Evolutionary conservation across 2,888 invertebrate species (phyloP).

Genomic region (Lissonota sp.): DNA sequence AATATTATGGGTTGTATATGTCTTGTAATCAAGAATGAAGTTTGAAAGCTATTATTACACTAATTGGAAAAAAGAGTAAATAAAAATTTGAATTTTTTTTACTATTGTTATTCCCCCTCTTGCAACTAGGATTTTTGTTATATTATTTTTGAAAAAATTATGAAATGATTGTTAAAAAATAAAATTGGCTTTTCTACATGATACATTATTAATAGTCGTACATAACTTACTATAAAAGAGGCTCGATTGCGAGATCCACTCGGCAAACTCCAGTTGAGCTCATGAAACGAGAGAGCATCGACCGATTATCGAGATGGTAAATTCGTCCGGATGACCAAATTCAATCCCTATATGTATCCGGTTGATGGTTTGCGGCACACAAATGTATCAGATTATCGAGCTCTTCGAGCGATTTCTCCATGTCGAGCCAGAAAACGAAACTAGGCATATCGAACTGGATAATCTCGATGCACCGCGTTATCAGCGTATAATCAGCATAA

Average conservation of each 20-base stretch:
- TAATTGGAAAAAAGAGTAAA: neutral
- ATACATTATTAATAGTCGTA: no score
- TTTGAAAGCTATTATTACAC: constrained; percentile 23
- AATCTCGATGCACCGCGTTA: constrained; percentile 21
- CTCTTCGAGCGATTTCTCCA: constrained; percentile 29
- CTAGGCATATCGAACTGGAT: constrained; percentile 19
- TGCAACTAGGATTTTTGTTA: no score
- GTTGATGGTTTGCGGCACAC: constrained; percentile 31
- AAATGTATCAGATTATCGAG: constrained; percentile 49
- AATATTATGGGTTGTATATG: constrained; percentile 18
- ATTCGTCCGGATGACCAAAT: constrained; percentile 52
- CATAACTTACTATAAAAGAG: no score
- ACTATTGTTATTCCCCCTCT: neutral
- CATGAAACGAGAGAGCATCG: constrained; percentile 36
- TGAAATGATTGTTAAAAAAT: no score
- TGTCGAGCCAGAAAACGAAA: constrained; percentile 24
- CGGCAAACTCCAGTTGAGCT: no score
- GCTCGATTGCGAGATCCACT: constrained; percentile 24
- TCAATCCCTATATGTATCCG: constrained; percentile 53
- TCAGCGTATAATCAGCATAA: constrained; percentile 2
- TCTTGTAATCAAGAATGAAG: constrained; percentile 25
- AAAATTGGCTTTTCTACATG: no score
- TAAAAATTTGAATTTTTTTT: no score
- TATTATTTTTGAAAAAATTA: no score
- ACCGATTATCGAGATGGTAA: constrained; percentile 58